phyloP scores from a whole-genome alignment of 2,797 vertebrate species.

The Ibycter americanus region DNA sequence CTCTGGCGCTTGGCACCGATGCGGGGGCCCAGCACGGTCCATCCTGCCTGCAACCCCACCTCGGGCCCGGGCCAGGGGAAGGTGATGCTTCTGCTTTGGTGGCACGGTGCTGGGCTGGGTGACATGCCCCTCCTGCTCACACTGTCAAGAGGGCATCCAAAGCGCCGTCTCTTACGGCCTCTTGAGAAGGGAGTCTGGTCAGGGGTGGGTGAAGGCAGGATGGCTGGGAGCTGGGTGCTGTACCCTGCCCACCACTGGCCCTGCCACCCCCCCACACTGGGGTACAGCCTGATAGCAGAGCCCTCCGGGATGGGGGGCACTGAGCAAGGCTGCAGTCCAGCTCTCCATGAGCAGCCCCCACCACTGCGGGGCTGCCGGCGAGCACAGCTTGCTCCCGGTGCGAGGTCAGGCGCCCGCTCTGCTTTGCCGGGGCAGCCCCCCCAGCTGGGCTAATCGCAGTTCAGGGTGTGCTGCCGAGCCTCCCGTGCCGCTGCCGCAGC shows the following conservation, averaged over 20 bases:
- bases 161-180: not conserved
- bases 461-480: not conserved
- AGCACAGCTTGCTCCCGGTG: fast-evolving
- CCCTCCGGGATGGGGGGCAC: not conserved
- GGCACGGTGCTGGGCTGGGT: fast-evolving
- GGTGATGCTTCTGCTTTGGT: not conserved
- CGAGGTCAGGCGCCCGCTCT: not conserved
- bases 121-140: not conserved
- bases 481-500: not conserved
- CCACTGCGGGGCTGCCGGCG: fast-evolving
- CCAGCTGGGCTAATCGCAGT: not conserved
- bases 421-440: not conserved
- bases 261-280: not conserved
- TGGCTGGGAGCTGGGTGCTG: not conserved
- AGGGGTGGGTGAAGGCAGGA: not conserved
- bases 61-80: not conserved
- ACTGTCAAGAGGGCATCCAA: not conserved
- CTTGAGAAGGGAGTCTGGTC: not conserved
- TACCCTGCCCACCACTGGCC: not conserved
- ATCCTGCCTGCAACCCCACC: not conserved
- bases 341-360: not conserved
- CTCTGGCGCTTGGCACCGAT: constrained; percentile 21
- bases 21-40: not conserved
- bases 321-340: not conserved
- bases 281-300: not conserved